phyloP scores from a whole-genome alignment of 2,113 vertebrate genomes.

The Misgurnus anguillicaudatus region DNA sequence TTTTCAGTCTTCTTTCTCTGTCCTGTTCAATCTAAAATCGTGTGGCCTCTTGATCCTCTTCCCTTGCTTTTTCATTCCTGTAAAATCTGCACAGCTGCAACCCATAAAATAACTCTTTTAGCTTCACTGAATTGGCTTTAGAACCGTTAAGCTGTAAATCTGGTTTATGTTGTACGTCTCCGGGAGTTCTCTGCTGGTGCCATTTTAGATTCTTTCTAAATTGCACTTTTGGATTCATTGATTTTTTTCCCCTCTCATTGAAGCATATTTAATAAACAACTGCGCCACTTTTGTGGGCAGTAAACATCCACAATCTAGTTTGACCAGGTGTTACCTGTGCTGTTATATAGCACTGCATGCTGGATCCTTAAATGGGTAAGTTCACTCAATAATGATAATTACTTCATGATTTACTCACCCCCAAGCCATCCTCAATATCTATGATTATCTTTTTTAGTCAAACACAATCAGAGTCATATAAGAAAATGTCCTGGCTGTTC shows the following conservation, averaged over 20 bases:
- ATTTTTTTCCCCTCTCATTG: background rate
- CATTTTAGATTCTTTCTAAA: background rate
- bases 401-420: too few relatives aligned
- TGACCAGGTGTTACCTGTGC: too few relatives aligned
- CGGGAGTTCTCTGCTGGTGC: background rate
- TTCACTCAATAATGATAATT: too few relatives aligned
- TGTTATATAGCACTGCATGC: too few relatives aligned
- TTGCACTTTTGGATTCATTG: too few relatives aligned
- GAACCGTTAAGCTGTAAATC: constrained; percentile 10
- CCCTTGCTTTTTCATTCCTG: constrained; percentile 16
- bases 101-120: constrained; percentile 19
- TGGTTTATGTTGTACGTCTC: constrained; percentile 16
- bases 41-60: constrained; percentile 14
- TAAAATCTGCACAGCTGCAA: constrained; percentile 28
- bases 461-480: too few relatives aligned
- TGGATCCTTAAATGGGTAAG: too few relatives aligned
- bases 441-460: too few relatives aligned
- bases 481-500: too few relatives aligned
- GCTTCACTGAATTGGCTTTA: constrained; percentile 19
- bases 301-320: too few relatives aligned
- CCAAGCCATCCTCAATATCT: too few relatives aligned
- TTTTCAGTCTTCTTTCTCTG: background rate
- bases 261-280: background rate
- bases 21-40: constrained; percentile 23
- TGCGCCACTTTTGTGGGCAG: background rate